These are phyloP conservation scores for Tychaedon coryphoeus DNA, from an alignment of 2,113 vertebrate species.

Conservation along the genomic window DNA sequence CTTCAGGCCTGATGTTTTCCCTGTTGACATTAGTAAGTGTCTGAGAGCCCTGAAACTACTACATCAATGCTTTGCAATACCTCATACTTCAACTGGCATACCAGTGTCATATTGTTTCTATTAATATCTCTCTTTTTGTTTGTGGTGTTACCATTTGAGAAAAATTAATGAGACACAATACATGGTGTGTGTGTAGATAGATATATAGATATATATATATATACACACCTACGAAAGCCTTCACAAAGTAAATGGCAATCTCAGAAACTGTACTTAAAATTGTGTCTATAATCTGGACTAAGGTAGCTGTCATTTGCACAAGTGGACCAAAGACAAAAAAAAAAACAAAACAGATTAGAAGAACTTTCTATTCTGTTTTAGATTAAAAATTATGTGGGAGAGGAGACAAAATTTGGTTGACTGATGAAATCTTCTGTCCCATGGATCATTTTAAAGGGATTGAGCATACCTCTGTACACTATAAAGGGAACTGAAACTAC, in stretches of 20 bases:
- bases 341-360: neutral
- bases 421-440: neutral
- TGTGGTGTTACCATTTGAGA: neutral
- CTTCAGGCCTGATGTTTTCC: neutral
- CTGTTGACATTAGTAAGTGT: neutral
- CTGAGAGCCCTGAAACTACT: neutral
- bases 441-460: neutral
- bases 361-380: neutral
- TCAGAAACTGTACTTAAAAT: neutral
- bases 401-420: neutral
- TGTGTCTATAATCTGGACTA: neutral
- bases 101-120: neutral
- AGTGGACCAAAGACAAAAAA: neutral
- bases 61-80: neutral
- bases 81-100: neutral
- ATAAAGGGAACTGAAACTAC: neutral
- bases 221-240: rapidly evolving
- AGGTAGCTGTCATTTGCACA: neutral
- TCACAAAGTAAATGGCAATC: neutral
- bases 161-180: neutral
- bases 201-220: neutral
- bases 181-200: neutral
- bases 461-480: neutral
- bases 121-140: neutral
- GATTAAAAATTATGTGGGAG: neutral